Conservation (phyloP, 1,140 invertebrate species). For the Neodiprion lecontei region DNA sequence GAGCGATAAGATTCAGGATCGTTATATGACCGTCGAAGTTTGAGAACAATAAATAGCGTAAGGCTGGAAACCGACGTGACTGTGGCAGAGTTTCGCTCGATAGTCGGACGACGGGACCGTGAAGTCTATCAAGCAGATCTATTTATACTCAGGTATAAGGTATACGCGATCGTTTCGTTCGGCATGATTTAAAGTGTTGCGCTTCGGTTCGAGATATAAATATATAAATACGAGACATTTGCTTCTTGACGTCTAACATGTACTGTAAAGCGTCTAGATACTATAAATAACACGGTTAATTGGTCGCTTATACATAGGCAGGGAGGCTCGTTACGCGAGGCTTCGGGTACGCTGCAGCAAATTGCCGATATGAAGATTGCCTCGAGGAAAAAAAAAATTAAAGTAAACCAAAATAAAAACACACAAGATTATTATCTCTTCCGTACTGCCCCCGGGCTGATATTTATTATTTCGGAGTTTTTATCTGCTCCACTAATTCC, state of each 20-base stretch:
- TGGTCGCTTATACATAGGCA: constrained; percentile 6
- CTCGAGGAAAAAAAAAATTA: background rate
- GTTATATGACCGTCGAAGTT: too few relatives aligned
- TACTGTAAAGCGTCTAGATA: constrained; percentile 6
- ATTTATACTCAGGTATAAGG: background rate
- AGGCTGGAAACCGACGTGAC: too few relatives aligned
- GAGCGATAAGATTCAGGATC: too few relatives aligned
- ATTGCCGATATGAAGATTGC: constrained; percentile 12
- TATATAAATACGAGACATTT: constrained; percentile 8
- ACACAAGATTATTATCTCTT: too few relatives aligned
- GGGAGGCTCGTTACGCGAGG: constrained; percentile 7
- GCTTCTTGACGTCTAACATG: constrained; percentile 7
- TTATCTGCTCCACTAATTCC: background rate
- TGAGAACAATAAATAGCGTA: background rate
- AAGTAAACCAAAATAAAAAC: background rate
- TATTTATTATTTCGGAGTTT: background rate
- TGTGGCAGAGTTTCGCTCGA: background rate
- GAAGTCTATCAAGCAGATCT: background rate
- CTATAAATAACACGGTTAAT: constrained; percentile 17
- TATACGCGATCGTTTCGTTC: background rate
- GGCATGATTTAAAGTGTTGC: constrained; percentile 3
- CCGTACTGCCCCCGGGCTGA: too few relatives aligned
- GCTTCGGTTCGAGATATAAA: constrained; percentile 1
- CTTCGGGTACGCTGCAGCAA: constrained; percentile 7
- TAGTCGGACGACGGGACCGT: background rate